phyloP scores from a whole-genome alignment of 1,140 invertebrate species.

The Luehdorfia chinensis region DNA sequence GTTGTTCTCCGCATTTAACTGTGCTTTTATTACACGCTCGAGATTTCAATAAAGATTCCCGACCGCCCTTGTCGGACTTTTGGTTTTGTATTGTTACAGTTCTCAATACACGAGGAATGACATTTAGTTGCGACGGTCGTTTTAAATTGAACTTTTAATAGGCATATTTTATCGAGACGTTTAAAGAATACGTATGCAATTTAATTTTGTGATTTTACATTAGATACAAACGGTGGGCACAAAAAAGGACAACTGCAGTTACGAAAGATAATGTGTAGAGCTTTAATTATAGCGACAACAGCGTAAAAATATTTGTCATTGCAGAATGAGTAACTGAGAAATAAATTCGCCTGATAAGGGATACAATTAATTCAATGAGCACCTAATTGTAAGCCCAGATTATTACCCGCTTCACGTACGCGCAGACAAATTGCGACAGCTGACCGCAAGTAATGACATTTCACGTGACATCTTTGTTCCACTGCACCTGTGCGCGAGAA shows the following conservation, averaged over 20 bases:
- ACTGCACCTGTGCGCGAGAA: slow-evolving; percentile 2
- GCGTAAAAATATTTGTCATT: neutral
- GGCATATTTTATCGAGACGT: too few species aligned
- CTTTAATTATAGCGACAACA: neutral
- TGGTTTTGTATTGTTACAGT: slow-evolving; percentile 44
- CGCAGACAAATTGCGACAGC: slow-evolving; percentile 58
- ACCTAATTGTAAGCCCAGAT: slow-evolving; percentile 52
- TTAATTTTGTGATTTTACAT: too few species aligned
- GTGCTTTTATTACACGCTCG: slow-evolving; percentile 73
- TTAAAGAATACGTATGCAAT: too few species aligned
- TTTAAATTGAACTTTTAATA: too few species aligned
- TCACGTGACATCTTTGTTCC: slow-evolving; percentile 47
- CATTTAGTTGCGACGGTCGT: too few species aligned
- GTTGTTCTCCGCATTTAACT: slow-evolving; percentile 71
- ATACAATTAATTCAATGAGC: slow-evolving; percentile 54
- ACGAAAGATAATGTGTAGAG: too few species aligned
- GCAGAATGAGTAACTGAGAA: neutral
- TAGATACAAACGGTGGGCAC: too few species aligned
- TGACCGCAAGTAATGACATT: slow-evolving; percentile 40
- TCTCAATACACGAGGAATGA: too few species aligned
- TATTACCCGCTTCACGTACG: slow-evolving; percentile 61
- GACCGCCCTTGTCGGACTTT: slow-evolving; percentile 65
- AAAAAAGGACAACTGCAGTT: too few species aligned
- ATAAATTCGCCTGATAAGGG: slow-evolving; percentile 51
- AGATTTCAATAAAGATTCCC: slow-evolving; percentile 75